phyloP scores from a whole-genome alignment of 2,797 vertebrate genomes.

The Xerus rutilus region DNA sequence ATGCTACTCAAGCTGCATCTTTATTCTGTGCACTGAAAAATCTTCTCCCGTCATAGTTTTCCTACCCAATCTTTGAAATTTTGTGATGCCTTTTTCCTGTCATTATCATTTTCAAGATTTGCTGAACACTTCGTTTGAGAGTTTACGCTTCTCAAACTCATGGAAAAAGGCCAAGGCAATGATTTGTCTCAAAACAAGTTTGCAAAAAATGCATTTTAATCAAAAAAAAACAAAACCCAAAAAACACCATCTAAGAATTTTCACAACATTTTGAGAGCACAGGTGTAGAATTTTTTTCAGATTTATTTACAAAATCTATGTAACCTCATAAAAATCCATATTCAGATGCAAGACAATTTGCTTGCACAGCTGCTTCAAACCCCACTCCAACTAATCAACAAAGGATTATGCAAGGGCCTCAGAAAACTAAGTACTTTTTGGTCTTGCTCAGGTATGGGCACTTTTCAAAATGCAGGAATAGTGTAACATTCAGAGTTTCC shows the following conservation, averaged over 20 bases:
- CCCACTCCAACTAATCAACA: slow-evolving; percentile 61
- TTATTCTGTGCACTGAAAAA: background rate
- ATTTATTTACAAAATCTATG: slow-evolving; percentile 76
- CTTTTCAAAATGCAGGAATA: slow-evolving; percentile 27
- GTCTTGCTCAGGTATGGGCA: background rate
- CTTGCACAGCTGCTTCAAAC: slow-evolving; percentile 54
- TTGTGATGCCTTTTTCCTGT: slow-evolving; percentile 9
- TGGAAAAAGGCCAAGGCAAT: slow-evolving; percentile 18
- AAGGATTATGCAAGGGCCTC: slow-evolving; percentile 43
- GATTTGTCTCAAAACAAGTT: slow-evolving; percentile 60
- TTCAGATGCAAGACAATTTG: slow-evolving; percentile 71
- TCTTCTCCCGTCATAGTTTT: background rate
- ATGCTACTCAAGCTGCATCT: background rate
- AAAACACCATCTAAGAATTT: slow-evolving; percentile 42
- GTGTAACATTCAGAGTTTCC: background rate
- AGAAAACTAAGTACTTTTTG: background rate
- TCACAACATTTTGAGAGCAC: slow-evolving; percentile 48
- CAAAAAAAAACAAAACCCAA: background rate
- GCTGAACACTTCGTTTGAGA: slow-evolving; percentile 51
- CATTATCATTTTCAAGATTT: slow-evolving; percentile 70
- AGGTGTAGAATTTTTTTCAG: slow-evolving; percentile 68
- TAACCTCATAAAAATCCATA: slow-evolving; percentile 66
- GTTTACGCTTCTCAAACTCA: slow-evolving; percentile 37
- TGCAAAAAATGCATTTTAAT: slow-evolving; percentile 63
- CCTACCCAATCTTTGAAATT: background rate